Base-by-base conservation (phyloP, 1,140 invertebrate species). In the Drosophila chauvacae region DNA sequence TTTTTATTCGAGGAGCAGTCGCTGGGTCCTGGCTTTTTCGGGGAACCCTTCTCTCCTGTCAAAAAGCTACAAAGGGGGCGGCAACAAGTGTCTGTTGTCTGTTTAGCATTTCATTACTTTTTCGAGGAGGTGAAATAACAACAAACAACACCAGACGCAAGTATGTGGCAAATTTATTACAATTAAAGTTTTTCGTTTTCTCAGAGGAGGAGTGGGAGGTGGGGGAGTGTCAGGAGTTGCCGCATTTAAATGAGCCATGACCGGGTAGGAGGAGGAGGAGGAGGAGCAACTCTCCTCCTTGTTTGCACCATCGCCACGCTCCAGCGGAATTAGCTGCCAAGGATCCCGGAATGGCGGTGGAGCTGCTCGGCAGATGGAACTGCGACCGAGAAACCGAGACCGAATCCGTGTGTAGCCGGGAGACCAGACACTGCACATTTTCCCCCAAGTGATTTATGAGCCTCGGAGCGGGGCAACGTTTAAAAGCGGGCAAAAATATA, bases 361-460 rank as follows among this genome's bases (percentile, higher is more conserved):
- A 35, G 62, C 48, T 70, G 47, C 28, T 62, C 11, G 42, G 48
- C 66, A 72, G 70, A 42, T 69, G 64, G 66, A 45, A 65, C 62
- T 62, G 57, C 16, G 68, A 26, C 39, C 56, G 30, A 45, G 11
- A 33, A 48, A n/a, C 50, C 56, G 35, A 30, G 39, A 47, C 51
- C 71, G 61, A 65, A 50, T 37, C 72, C 70, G 42, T 44, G 53
- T 56, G 53, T 56, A 39, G 35, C 62, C 45, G 48, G 66, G 20
- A 16, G 51, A 35, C 42, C 74, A 77, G 62, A 74, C 62, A 53
- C 83, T 66, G 66, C 76, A 87, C 80, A 87, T 77, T 87, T 87
- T 84, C 62, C 77, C 71, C 9, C 47, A 87, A 81, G 84, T 88
- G 84, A 88, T 88, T 88, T 88, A 88, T 88, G 85, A 88, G 85